phyloP scores from a whole-genome alignment of 1,140 invertebrate species.

The Bombyx mandarina region DNA sequence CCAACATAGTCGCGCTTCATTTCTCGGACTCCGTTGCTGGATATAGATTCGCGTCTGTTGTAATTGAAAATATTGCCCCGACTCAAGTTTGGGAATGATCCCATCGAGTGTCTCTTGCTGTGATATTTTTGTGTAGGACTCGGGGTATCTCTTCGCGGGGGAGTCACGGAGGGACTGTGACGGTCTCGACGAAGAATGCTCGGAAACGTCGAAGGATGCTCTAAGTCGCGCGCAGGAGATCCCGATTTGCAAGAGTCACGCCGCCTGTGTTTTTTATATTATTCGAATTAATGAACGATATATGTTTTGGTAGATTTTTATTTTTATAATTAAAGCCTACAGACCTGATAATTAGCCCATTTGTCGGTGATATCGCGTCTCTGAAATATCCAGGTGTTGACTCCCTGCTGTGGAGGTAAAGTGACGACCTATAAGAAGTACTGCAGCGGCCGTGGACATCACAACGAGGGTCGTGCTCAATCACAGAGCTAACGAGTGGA shows the following conservation, averaged over 20 bases:
- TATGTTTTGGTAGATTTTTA: neutral
- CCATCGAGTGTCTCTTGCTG: constrained; percentile 61
- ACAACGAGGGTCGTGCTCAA: constrained; percentile 74
- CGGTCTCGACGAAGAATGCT: constrained; percentile 74
- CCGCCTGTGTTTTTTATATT: constrained; percentile 44
- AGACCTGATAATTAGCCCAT: constrained; percentile 60
- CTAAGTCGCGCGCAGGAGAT: constrained; percentile 72
- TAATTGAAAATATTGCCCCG: constrained; percentile 50
- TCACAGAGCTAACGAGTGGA: constrained; percentile 66
- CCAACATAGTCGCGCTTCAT: constrained; percentile 67
- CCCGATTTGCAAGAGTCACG: constrained; percentile 73
- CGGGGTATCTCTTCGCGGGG: constrained; percentile 68
- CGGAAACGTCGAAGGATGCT: constrained; percentile 79
- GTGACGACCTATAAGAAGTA: constrained; percentile 57
- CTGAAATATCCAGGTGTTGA: constrained; percentile 70
- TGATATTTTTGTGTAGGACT: constrained; percentile 63
- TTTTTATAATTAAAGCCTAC: constrained; percentile 14
- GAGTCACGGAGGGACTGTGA: constrained; percentile 71
- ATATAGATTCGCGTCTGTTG: constrained; percentile 43
- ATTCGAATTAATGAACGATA: constrained; percentile 19
- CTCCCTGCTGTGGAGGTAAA: constrained; percentile 57
- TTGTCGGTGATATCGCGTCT: constrained; percentile 70
- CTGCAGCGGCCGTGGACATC: constrained; percentile 78
- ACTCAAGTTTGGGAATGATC: constrained; percentile 51
- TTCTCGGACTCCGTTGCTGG: constrained; percentile 46